These are phyloP conservation scores for Tetrao urogallus DNA, from an alignment of 2,113 vertebrate genomes.

Conservation along the genomic window DNA sequence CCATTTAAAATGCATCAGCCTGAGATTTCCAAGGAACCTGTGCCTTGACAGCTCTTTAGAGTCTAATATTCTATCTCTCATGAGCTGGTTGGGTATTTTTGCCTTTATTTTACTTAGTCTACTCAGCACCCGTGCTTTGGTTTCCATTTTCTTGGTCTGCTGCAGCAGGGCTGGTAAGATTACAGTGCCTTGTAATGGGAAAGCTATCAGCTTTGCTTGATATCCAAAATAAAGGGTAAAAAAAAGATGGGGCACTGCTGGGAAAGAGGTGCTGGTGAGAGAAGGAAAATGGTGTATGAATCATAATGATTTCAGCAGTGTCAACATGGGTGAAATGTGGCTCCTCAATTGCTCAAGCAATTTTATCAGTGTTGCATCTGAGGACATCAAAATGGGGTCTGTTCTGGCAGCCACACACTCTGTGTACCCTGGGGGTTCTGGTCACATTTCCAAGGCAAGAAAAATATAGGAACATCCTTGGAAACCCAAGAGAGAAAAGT, in stretches of 20 bases:
- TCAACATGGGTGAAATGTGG: background rate
- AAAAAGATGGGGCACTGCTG: background rate
- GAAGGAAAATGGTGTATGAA: background rate
- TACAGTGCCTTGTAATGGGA: background rate
- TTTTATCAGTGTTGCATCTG: background rate
- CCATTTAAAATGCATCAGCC: background rate
- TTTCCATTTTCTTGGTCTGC: background rate
- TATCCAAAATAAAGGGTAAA: constrained; percentile 1
- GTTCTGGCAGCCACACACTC: background rate
- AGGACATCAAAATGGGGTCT: background rate
- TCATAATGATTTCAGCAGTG: background rate
- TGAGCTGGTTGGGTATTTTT: background rate
- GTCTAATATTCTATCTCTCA: background rate
- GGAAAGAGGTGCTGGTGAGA: background rate
- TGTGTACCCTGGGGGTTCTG: background rate
- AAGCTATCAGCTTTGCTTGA: background rate
- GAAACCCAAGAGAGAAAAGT: background rate
- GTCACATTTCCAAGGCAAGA: background rate
- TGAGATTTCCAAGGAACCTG: background rate
- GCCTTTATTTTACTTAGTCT: background rate
- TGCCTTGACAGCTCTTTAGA: background rate
- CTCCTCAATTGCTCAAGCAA: background rate
- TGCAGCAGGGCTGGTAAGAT: background rate
- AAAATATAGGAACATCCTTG: background rate
- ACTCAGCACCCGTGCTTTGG: background rate